Evolutionary conservation across 92 coral and sea anemone species (phyloP).

Genomic region (Paragorgia papillata): DNA sequence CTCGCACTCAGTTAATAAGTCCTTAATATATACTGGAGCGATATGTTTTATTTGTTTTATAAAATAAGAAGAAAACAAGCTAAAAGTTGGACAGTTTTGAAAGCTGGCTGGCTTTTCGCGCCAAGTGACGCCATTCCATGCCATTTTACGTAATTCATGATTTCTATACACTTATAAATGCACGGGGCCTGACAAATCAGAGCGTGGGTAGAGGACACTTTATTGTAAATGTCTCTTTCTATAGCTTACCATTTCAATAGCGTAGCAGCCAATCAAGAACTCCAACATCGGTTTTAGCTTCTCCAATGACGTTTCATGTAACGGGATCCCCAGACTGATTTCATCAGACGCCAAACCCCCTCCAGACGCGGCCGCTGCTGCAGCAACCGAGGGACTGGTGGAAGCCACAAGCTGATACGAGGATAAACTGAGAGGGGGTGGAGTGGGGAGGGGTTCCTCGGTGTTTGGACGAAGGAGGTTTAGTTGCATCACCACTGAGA

Average conservation of each 20-base stretch:
- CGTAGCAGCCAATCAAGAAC: constrained; percentile 92
- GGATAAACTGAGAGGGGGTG: constrained; percentile 94
- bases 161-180: no score
- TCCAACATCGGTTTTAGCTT: constrained; percentile 78
- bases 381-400: constrained; percentile 88
- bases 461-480: constrained; percentile 79
- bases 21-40: no score
- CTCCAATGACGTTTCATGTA: constrained; percentile 70
- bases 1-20: no score
- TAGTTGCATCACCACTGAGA: constrained; percentile 79
- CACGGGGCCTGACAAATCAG: no score
- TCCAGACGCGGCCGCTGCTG: constrained; percentile 98
- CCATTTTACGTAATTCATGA: no score
- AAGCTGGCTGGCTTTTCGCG: no score
- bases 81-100: no score
- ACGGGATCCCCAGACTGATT: constrained; percentile 75
- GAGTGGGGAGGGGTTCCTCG: constrained; percentile 81
- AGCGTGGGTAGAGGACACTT: no score
- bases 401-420: constrained; percentile 93
- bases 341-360: constrained; percentile 98
- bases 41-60: no score
- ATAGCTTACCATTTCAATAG: constrained; percentile 91
- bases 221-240: no score
- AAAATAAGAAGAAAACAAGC: no score
- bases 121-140: no score